These are phyloP conservation scores for Ormyrus thymus DNA, from an alignment of 2,888 invertebrate species.

Conservation along the genomic window DNA sequence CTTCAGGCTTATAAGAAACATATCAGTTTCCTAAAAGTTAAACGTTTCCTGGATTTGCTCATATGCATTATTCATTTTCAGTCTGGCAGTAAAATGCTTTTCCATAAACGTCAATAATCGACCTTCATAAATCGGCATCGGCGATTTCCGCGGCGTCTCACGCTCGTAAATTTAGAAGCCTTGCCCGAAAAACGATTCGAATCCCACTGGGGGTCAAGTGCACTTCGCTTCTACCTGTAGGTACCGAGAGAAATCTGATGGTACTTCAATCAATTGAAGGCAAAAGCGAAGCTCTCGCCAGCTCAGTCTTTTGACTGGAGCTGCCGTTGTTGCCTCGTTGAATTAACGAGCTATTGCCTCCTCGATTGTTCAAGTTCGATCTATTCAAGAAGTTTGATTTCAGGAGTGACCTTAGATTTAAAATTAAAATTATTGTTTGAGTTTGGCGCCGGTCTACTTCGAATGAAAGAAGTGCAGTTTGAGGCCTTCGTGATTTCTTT, in stretches of 20 bases:
- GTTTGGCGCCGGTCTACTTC: no score
- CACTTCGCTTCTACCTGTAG: constrained; percentile 36
- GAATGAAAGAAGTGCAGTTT: no score
- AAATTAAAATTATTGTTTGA: no score
- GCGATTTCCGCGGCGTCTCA: neutral
- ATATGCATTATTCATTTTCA: constrained; percentile 41
- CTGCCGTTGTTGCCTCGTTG: neutral
- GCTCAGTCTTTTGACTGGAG: constrained; percentile 14
- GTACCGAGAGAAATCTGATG: constrained; percentile 39
- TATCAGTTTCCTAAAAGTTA: no score
- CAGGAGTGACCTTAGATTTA: no score
- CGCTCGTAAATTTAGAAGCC: constrained; percentile 21
- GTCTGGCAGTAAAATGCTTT: constrained; percentile 21
- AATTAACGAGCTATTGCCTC: neutral
- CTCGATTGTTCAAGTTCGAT: no score
- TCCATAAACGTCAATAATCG: constrained; percentile 36
- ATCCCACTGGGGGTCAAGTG: constrained; percentile 52
- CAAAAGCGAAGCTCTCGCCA: constrained; percentile 52
- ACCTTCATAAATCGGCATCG: constrained; percentile 43
- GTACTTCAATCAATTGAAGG: constrained; percentile 63
- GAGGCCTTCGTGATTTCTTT: no score
- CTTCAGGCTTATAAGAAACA: no score
- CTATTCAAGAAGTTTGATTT: no score
- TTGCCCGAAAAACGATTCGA: constrained; percentile 35
- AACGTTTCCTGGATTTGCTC: no score